Base-by-base conservation (phyloP, 1,140 invertebrate genomes). In the Pristionchus pacificus region DNA sequence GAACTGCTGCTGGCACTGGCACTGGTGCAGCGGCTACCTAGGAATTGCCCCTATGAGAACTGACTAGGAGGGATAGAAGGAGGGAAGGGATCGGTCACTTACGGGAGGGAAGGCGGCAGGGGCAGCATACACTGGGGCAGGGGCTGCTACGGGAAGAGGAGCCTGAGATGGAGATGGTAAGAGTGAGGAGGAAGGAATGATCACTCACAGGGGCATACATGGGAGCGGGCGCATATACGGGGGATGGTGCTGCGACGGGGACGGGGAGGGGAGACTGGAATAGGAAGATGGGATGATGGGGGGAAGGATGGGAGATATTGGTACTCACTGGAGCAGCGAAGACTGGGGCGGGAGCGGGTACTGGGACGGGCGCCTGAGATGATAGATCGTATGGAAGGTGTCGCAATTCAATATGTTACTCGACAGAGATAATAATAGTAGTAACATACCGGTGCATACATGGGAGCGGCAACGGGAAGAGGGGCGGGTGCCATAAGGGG, bases 291-390 rank as follows among this genome's bases (percentile, higher is more conserved):
- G 10, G 60, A 68, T 74, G 74, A 60, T 61, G 73, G 57, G 33
- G n/a, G 15, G 59, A 60, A 60, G 24, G 61, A 30, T 6, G n/a
- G n/a, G n/a, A n/a, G n/a, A n/a, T n/a, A n/a, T n/a, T n/a, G n/a
- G n/a, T n/a, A n/a, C n/a, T n/a, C n/a, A n/a, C n/a, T n/a, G 38
- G 33, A 13, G 63, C 29, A 65, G 30, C 63, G 24, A 32, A 25
- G 60, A 74, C 57, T 38, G 70, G 70, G 32, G 60, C 71, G 27
- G 74, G 75, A 27, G 70, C 65, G 19, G 30, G 33, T 62, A 60
- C 60, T 68, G 60, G 60, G 27, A 67, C 31, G 60, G 70, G 70
- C 57, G 60, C 32, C 14, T 55, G 14, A 33, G 62, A 38, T 55
- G 64, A 24, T 65, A 55, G 64, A 65, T 33, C 64, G n/a, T 25